phyloP scores from a whole-genome alignment of 2,113 vertebrate species.

The Pygoscelis adeliae region DNA sequence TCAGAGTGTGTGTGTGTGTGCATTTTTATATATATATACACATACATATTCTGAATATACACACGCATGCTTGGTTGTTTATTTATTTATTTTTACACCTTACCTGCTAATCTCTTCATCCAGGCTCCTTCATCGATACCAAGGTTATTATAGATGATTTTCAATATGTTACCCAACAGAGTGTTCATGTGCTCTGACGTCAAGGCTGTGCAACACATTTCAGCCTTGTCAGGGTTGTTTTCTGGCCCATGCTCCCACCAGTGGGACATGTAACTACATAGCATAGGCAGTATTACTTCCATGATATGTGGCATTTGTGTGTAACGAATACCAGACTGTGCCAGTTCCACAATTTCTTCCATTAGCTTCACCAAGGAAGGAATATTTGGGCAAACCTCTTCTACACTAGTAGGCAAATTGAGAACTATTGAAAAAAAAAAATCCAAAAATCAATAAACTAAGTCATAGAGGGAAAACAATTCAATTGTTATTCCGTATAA shows the following conservation, averaged over 20 bases:
- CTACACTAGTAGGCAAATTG: slow-evolving; percentile 82
- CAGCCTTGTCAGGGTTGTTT: slow-evolving; percentile 75
- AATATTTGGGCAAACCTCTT: slow-evolving; percentile 87
- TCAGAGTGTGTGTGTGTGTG: not conserved
- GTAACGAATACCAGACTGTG: slow-evolving; percentile 92
- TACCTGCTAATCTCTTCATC: slow-evolving; percentile 97
- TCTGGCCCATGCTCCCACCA: slow-evolving; percentile 97
- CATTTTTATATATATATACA: too few species aligned
- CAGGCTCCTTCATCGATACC: slow-evolving; percentile 95
- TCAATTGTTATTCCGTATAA: not conserved
- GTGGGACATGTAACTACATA: slow-evolving; percentile 96
- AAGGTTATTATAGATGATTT: slow-evolving; percentile 97
- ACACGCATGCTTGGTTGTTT: not conserved
- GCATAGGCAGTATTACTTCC: slow-evolving; percentile 94
- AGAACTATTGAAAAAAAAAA: slow-evolving; percentile 66
- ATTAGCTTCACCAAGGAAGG: slow-evolving; percentile 89
- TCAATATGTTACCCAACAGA: slow-evolving; percentile 92
- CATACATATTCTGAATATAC: not conserved
- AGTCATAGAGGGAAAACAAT: not conserved
- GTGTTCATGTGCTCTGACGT: slow-evolving; percentile 94
- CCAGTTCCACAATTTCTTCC: slow-evolving; percentile 92
- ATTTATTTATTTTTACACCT: not conserved
- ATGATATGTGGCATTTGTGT: slow-evolving; percentile 95
- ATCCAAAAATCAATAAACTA: not conserved
- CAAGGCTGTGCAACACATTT: slow-evolving; percentile 89